Base-by-base conservation (phyloP, 23 tunicate genomes). In the Botrylloides violaceus region DNA sequence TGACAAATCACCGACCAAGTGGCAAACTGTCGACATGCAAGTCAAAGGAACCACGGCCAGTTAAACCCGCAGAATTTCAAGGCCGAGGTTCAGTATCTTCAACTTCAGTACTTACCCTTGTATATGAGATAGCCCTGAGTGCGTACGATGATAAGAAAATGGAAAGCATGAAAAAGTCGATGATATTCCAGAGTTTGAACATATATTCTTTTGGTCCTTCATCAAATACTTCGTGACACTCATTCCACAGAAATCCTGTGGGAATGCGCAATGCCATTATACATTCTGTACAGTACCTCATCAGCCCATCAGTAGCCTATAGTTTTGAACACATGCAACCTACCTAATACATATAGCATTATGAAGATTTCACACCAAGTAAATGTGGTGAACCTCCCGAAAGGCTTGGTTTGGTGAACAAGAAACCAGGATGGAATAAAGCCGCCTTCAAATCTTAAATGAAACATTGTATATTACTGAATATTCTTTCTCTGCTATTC, bases 301-400 rank as follows among this genome's bases (percentile, higher is more conserved):
- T n/a, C n/a, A n/a, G n/a, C n/a, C n/a, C n/a, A n/a, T n/a, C n/a
- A n/a, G n/a, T n/a, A n/a, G n/a, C n/a, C n/a, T n/a, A n/a, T n/a
- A n/a, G n/a, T n/a, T n/a, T n/a, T n/a, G n/a, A n/a, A n/a, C n/a
- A n/a, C n/a, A n/a, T n/a, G n/a, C n/a, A n/a, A 70, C 84, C 65
- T 22, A 88, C 96, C 96, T 34, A 77, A 32, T 15, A 85, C 72
- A 34, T 80, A 92, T 19, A 92, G 49, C 93, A 92, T 80, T 4
- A 92, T 80, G 59, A 71, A 26, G 43, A 76, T 36, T 49, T 92
- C 98, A 59, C 86, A 84, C 98, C 98, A 92, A 65, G 83, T 92
- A 35, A 92, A 80, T 29, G 47, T 49, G 0, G 87, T 84, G 73
- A 66, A 72, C 34, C 98, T 71, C 1, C 98, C 87, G 2, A 24